These are phyloP conservation scores for Hyperopisus bebe DNA, from an alignment of 2,113 vertebrate genomes.

Conservation along the genomic window DNA sequence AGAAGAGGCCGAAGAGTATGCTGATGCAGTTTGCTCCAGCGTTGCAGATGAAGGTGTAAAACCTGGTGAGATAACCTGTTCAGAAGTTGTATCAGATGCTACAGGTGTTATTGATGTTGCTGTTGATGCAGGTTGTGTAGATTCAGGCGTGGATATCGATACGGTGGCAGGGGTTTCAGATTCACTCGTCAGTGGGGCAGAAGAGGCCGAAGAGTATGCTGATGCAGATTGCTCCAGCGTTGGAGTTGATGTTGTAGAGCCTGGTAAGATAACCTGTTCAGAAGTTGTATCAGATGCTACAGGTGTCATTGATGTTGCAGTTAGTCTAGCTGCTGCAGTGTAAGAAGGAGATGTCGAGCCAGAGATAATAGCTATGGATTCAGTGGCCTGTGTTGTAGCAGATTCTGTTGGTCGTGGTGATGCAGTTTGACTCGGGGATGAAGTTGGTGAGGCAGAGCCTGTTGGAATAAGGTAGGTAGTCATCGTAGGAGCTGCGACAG, in stretches of 20 bases:
- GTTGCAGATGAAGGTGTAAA: no score
- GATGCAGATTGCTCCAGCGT: background rate
- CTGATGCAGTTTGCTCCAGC: no score
- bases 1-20: no score
- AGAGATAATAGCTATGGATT: background rate
- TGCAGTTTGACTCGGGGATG: no score
- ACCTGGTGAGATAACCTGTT: background rate
- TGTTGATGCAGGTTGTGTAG: background rate
- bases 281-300: background rate
- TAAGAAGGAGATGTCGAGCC: background rate
- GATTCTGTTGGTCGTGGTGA: background rate
- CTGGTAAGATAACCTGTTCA: background rate
- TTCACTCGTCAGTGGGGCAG: background rate
- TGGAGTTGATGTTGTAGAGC: background rate
- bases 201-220: background rate
- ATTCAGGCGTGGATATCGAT: background rate
- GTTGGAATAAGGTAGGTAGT: background rate
- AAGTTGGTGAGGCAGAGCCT: no score
- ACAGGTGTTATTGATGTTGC: background rate
- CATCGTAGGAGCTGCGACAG: background rate
- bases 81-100: background rate
- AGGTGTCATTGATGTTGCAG: background rate
- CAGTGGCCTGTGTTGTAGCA: background rate
- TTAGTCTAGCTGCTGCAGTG: no score
- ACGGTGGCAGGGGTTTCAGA: background rate